Evolutionary conservation across 1,140 invertebrate species (phyloP).

Genomic region (Limonius californicus): DNA sequence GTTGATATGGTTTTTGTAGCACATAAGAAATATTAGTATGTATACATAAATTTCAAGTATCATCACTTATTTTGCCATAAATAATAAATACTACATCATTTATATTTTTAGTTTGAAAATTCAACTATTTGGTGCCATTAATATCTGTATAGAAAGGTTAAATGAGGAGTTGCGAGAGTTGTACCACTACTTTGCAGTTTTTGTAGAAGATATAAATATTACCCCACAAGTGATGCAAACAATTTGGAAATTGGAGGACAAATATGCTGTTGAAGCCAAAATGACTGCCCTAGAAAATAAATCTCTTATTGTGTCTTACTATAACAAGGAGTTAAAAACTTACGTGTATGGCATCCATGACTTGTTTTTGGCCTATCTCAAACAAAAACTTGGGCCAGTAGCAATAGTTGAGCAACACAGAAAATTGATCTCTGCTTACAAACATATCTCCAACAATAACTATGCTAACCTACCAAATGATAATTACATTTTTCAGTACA

Average conservation of each 20-base stretch:
- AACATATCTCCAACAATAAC: conserved; percentile 33
- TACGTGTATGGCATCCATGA: conserved; percentile 45
- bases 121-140: conserved; percentile 48
- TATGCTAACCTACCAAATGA: conserved; percentile 45
- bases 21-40: too few species aligned
- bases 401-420: conserved; percentile 35
- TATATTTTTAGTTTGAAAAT: neutral
- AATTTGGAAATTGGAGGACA: conserved; percentile 35
- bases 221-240: conserved; percentile 41
- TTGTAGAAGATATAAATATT: conserved; percentile 45
- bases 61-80: too few species aligned
- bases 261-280: conserved; percentile 42
- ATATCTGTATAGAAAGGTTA: conserved; percentile 38
- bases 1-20: too few species aligned
- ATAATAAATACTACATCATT: too few species aligned
- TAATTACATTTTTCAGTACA: conserved; percentile 45
- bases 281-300: conserved; percentile 43
- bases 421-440: conserved; percentile 39
- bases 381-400: conserved; percentile 26
- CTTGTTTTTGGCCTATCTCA: conserved; percentile 42
- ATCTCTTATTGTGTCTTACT: conserved; percentile 41
- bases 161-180: conserved; percentile 25
- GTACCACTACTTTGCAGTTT: conserved; percentile 43
- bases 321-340: conserved; percentile 32
- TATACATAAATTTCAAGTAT: too few species aligned